These are phyloP conservation scores for Scolopax mira DNA, from an alignment of 2,113 vertebrate species.

Conservation along the genomic window DNA sequence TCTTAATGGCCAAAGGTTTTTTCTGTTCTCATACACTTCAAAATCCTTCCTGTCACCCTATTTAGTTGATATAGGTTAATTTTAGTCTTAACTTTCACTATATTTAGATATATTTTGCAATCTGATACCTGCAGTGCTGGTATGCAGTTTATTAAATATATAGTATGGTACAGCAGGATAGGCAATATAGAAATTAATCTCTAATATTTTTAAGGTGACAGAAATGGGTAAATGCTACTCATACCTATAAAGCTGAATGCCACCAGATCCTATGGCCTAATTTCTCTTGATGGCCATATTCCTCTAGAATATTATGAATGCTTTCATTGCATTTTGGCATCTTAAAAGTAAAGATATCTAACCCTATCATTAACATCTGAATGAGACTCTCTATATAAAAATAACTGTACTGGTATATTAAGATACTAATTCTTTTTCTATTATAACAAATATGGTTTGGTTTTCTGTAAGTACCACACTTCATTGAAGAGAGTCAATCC, in stretches of 20 bases:
- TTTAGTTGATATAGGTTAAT: background rate
- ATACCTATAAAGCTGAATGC: background rate
- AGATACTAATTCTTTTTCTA: background rate
- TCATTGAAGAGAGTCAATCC: background rate
- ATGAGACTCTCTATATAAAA: background rate
- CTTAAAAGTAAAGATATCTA: background rate
- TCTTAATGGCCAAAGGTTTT: background rate
- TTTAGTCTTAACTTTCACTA: background rate
- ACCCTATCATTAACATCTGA: background rate
- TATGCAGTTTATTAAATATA: background rate
- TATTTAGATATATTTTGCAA: background rate
- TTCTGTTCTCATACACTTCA: background rate
- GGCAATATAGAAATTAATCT: background rate
- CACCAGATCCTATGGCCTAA: background rate
- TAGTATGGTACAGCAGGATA: background rate
- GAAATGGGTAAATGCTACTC: background rate
- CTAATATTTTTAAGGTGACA: background rate
- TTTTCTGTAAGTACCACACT: background rate
- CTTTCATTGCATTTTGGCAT: background rate
- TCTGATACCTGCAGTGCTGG: background rate
- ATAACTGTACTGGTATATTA: background rate
- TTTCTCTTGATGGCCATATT: background rate
- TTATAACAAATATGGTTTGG: background rate
- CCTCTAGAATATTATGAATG: background rate
- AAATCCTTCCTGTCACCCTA: background rate